A percentile compares a stretch with the other conserved stretches of the same genome.
Conservation (phyloP, 1,140 invertebrate species). For the Choristoneura fumiferana region DNA sequence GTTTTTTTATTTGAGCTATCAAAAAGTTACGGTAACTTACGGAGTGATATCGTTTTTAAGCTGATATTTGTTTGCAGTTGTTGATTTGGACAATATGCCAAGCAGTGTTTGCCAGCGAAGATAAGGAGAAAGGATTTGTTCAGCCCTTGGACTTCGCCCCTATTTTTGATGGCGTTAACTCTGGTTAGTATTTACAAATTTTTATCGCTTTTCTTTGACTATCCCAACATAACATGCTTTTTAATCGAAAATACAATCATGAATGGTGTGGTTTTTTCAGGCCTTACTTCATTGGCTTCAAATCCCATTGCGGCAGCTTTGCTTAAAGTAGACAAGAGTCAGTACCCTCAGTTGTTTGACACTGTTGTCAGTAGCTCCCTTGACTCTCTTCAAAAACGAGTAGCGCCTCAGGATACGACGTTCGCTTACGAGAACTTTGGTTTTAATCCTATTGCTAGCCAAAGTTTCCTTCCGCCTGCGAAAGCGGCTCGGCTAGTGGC, state of each 20-base stretch:
- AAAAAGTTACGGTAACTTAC: neutral
- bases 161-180: slow-evolving; percentile 50
- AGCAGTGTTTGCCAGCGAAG: slow-evolving; percentile 48
- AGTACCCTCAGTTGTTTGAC: slow-evolving; percentile 70
- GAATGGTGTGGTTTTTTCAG: slow-evolving; percentile 56
- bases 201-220: no score
- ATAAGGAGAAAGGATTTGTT: slow-evolving; percentile 59
- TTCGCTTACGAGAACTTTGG: slow-evolving; percentile 70
- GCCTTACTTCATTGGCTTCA: slow-evolving; percentile 67
- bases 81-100: slow-evolving; percentile 59
- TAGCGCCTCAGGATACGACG: slow-evolving; percentile 55
- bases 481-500: slow-evolving; percentile 49
- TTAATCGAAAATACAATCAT: slow-evolving; percentile 1
- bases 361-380: slow-evolving; percentile 70
- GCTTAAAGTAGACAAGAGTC: slow-evolving; percentile 68
- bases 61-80: slow-evolving; percentile 53
- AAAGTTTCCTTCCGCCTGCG: slow-evolving; percentile 54
- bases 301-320: slow-evolving; percentile 60
- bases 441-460: slow-evolving; percentile 71
- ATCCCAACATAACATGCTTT: neutral
- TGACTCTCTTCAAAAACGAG: slow-evolving; percentile 63
- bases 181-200: slow-evolving; percentile 36
- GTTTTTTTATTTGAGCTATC: slow-evolving; percentile 25
- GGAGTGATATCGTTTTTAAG: slow-evolving; percentile 22
- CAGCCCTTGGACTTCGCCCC: slow-evolving; percentile 62